A percentile compares a stretch with the other conserved stretches of the same genome.
These are phyloP conservation scores for Calosoma granatense DNA, from an alignment of 1,140 invertebrate species.

Conservation along the genomic window DNA sequence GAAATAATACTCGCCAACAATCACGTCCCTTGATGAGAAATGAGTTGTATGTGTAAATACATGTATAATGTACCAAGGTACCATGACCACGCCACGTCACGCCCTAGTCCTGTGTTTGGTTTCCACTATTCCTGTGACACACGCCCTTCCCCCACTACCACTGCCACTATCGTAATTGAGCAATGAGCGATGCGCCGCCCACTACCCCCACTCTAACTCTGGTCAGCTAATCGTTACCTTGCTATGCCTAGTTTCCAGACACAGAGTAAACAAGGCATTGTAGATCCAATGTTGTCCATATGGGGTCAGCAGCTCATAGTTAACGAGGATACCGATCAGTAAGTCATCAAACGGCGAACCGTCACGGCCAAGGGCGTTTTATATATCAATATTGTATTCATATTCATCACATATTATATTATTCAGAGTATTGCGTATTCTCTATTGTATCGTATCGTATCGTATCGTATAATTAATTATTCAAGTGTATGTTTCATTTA, in stretches of 20 bases:
- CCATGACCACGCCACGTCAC: neutral
- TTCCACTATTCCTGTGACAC: no score
- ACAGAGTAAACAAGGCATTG: slow-evolving; percentile 85
- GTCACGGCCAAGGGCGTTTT: neutral
- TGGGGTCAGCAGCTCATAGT: slow-evolving; percentile 95
- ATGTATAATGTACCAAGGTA: no score
- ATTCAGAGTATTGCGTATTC: slow-evolving; percentile 12
- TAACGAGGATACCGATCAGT: slow-evolving; percentile 91
- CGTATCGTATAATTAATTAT: neutral
- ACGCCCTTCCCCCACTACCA: no score
- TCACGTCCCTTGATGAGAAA: no score
- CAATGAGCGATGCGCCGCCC: neutral
- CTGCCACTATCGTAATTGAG: no score
- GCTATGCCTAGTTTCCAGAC: slow-evolving; percentile 77
- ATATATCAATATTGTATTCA: slow-evolving; percentile 5
- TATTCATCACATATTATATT: slow-evolving; percentile 18
- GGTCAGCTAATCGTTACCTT: slow-evolving; percentile 29
- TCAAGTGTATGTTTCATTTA: neutral
- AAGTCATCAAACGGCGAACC: slow-evolving; percentile 47
- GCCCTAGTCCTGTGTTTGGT: no score
- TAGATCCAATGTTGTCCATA: slow-evolving; percentile 94
- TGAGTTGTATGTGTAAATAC: no score
- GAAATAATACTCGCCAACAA: no score
- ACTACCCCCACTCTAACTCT: neutral
- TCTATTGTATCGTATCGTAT: slow-evolving; percentile 9